Base-by-base conservation (phyloP, 2,888 invertebrate species). In the Drosophila stalkeri region DNA sequence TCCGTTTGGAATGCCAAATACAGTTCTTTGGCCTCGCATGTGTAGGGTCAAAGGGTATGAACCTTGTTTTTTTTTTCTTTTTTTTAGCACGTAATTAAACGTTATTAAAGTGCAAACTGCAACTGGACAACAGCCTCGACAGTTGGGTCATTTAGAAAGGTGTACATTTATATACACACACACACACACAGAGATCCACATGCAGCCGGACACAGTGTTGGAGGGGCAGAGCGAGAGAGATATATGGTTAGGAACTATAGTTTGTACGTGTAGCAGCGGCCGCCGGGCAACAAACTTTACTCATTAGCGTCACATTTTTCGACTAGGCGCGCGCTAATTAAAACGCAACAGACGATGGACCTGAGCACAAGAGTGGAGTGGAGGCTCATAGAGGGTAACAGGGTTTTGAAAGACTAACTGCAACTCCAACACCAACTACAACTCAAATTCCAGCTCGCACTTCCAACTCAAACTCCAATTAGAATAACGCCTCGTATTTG, bases 251-350 rank as follows among this genome's bases (percentile, higher is more conserved):
- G 41, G 41, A 59, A 27, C 27, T 11, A 1, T 12, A 27, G 41
- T 33, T 51, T 51, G 51, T 37, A 55, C 55, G 41, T 55, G 55
- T 27, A 31, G 64, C 41, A 51, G 69, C 65, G 68, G 66, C 79
- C 69, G 69, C 27, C 70, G 84, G 83, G 81, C 74, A 86, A 80
- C 89, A 85, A 87, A 87, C 86, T 87, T 87, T 87, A 87, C 86
- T 87, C 86, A 87, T 87, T 87, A 89, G 89, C 85, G 77, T 79
- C 76, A 80, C 75, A 81, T 37, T 37, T 86, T 89, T 85, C 81
- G 77, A 83, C 81, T 78, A 81, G 86, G 83, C 80, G 74, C 80
- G 72, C 80, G 72, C 86, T 86, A 86, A 86, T 86, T 86, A 86
- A 81, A 85, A 85, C 72, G 83, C 80, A 80, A 77, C 64, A 66